Evolutionary conservation across 1,140 invertebrate species (phyloP), one percentile per base, ranked within the genome.

Genomic region (Cecropterus lyciades): DNA sequence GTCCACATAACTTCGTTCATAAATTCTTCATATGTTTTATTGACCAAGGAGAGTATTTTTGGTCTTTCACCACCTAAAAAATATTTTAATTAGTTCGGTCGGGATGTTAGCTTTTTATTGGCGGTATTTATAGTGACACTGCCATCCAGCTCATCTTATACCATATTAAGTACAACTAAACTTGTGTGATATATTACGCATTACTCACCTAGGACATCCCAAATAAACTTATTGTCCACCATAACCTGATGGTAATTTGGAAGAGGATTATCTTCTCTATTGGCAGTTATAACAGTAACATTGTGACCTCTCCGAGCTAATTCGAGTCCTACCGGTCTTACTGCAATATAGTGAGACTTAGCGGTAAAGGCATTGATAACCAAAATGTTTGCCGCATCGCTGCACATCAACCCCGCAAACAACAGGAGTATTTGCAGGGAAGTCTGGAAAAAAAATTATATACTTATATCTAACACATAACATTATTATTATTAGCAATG

Each of bases 241-340:
- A 72, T 69, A 7, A 81, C 43, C 42, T 81, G 67, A 30, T 72
- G 60, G 59, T 81, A 81, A 17, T 55, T 77, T 0, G 48, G 48
- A 6, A 75, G 70, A 42, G 65, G 53, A 9, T 70, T 30, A 0
- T 33, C n/a, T 60, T 77, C 76, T 40, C 43, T 73, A 40, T 65
- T 57, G 0, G 72, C 59, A 16, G 79, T 91, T 11, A 93, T 85
- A 7, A 91, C 73, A 9, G 90, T 93, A 0, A 93, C 79, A 53
- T 93, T 79, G 59, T 93, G 93, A 5, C 92, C 92, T 60, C 84
- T 82, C 9, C 69, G 65, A 3, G 86, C 87, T 42, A 93, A 69
- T 63, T 85, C 85, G 15, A 84, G 62, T 0, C 82, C 79, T 20
- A 92, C 65, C 0, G 84, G 77, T 30, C 72, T 77, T 27, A 87